Percentiles rank a stretch among this genome's conserved stretches.
Evolutionary conservation across 2,888 invertebrate species (phyloP).

Genomic region (Mesorhabditis belari): DNA sequence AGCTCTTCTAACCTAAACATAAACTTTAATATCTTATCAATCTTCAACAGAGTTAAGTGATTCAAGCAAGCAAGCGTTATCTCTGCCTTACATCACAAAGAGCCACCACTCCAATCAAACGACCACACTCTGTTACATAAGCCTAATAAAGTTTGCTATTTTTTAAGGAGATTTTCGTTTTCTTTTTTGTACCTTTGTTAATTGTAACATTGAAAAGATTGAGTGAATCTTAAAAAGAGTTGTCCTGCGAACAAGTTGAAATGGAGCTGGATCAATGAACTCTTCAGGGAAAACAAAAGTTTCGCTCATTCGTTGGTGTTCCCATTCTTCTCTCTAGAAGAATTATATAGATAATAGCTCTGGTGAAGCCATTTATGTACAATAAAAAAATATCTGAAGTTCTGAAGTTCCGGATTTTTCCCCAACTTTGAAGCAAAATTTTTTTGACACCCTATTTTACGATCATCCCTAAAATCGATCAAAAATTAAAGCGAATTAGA

Average conservation of each 20-base stretch:
- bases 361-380: too few relatives aligned
- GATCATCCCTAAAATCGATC: too few relatives aligned
- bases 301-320: constrained; percentile 28
- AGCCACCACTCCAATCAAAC: constrained; percentile 49
- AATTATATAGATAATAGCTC: constrained; percentile 9
- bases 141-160: constrained; percentile 18
- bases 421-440: too few relatives aligned
- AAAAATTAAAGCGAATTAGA: too few relatives aligned
- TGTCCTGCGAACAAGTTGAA: constrained; percentile 46
- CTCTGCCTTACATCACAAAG: constrained; percentile 40
- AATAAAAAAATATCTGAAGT: too few relatives aligned
- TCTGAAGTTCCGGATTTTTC: too few relatives aligned
- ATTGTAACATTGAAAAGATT: constrained; percentile 48
- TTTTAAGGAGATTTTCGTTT: too few relatives aligned
- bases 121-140: constrained; percentile 50
- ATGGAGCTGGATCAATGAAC: constrained; percentile 47
- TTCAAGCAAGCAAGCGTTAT: neutral
- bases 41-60: neutral
- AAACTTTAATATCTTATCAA: too few relatives aligned
- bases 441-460: too few relatives aligned
- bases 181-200: constrained; percentile 20
- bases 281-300: constrained; percentile 34
- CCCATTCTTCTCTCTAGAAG: constrained; percentile 42
- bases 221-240: constrained; percentile 44
- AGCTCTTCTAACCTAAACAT: constrained; percentile 22